Evolutionary conservation across 2,888 invertebrate genomes (phyloP), one percentile per base, ranked within the genome.

Genomic region (Cecidostiba fungosa): DNA sequence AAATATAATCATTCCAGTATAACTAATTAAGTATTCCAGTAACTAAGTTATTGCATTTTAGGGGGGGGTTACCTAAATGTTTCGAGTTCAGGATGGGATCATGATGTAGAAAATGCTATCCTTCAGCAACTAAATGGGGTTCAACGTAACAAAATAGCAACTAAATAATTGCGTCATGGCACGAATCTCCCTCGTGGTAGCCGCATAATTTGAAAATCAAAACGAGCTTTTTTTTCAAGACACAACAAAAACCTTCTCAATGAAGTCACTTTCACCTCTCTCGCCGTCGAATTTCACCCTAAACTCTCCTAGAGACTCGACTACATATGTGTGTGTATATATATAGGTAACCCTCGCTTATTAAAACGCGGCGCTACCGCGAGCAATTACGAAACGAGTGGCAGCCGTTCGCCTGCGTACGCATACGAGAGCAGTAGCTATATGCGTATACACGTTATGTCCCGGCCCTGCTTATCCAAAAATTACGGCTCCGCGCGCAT

Each of bases 401-500:
- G 50, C 23, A 54, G 69, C 69, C 69, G 36, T 36, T 73, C 39
- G 73, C 80, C n/a, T n/a, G 29, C 26, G 43, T 62, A 43, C 39
- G 36, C 32, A 47, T 26, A 26, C 14, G 77, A 59, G 59, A 8
- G 14, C 10, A 39, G 26, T 43, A 79, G 10, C 10, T 8, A 3
- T n/a, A 16, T 26, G 23, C 8, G 23, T 16, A 26, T 29, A 66
- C 66, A 66, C 47, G 36, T 69, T 66, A 66, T 62, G 54, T 32
- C 74, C 54, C 19, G 54, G 47, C 70, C 32, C 54, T 62, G 78
- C 74, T 82, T 82, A 85, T 85, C 82, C 82, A 82, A 85, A 85
- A 85, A 82, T 85, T 82, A 85, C 72, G 69, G 78, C 47, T 47
- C 76, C 66, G 12, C 83, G 39, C 23, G 43, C 69, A 70, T 59